These are phyloP conservation scores for Hippocampus kuda DNA, from an alignment of 2,797 vertebrate species.

Conservation along the genomic window DNA sequence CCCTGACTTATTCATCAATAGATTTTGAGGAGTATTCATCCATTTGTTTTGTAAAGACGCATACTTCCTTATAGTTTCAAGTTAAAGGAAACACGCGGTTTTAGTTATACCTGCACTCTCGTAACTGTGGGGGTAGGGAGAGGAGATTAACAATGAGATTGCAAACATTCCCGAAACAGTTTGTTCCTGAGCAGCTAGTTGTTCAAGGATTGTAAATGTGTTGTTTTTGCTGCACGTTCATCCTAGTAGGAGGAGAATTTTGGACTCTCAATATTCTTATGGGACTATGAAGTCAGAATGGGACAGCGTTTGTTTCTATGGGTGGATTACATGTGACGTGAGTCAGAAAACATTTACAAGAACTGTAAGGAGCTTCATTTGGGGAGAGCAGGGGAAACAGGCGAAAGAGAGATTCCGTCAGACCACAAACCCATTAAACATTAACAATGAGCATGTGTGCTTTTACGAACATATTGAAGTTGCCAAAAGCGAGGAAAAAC, in stretches of 20 bases:
- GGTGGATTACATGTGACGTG: conserved; percentile 66
- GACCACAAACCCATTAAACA: conserved; percentile 20
- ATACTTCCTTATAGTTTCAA: too few relatives aligned
- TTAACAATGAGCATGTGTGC: conserved; percentile 3
- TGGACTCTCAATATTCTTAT: conserved; percentile 34
- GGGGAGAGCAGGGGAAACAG: conserved; percentile 1
- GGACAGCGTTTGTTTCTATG: conserved; percentile 57
- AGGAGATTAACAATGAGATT: neutral
- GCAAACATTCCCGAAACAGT: neutral
- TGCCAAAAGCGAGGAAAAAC: conserved; percentile 4
- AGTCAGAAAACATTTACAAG: conserved; percentile 64
- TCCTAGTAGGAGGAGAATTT: conserved; percentile 22
- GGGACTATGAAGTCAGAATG: conserved; percentile 55
- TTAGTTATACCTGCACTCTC: neutral
- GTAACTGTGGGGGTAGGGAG: neutral
- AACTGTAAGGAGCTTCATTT: conserved; percentile 39
- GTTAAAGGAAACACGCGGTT: neutral
- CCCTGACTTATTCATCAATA: too few relatives aligned
- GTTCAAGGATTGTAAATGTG: conserved; percentile 3
- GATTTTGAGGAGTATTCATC: too few relatives aligned
- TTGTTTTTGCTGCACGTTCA: conserved; percentile 10
- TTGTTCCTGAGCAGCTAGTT: neutral
- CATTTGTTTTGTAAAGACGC: too few relatives aligned
- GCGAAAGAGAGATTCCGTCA: conserved; percentile 12
- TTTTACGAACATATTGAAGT: neutral